Conservation (phyloP, 2,113 vertebrate genomes). For the Epinephelus cyanopodus region DNA sequence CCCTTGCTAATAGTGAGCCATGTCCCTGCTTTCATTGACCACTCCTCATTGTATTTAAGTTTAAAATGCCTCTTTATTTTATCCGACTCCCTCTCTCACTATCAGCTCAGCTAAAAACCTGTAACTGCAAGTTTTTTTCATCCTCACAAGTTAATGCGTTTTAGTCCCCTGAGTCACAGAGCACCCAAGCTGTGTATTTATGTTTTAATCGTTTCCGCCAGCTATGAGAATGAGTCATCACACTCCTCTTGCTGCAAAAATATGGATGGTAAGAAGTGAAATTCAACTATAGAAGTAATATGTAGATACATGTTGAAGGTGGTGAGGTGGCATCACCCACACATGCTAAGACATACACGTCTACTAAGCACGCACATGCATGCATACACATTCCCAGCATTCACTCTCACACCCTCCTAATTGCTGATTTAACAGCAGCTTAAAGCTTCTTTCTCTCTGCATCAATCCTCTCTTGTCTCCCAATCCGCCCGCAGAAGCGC, state of each 20-base stretch:
- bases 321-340: conserved; percentile 9
- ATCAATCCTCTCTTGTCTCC: conserved; percentile 9
- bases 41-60: no score
- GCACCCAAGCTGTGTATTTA: conserved; percentile 32
- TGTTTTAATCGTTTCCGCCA: conserved; percentile 34
- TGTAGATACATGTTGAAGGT: not conserved
- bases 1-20: no score
- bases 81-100: no score
- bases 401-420: not conserved
- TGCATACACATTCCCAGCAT: not conserved
- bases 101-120: not conserved
- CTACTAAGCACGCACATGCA: not conserved
- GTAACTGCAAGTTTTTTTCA: not conserved
- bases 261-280: not conserved
- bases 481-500: conserved; percentile 6
- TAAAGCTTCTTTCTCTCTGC: not conserved
- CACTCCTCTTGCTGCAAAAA: conserved; percentile 1
- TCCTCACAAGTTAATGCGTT: conserved; percentile 4
- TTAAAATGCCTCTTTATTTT: no score
- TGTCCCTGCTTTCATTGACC: no score
- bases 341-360: not conserved
- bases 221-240: conserved; percentile 42
- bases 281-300: not conserved
- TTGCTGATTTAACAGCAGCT: conserved; percentile 2
- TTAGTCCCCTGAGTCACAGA: conserved; percentile 24